phyloP scores from a whole-genome alignment of 2,113 vertebrate genomes.

The Oreotrochilus melanogaster region DNA sequence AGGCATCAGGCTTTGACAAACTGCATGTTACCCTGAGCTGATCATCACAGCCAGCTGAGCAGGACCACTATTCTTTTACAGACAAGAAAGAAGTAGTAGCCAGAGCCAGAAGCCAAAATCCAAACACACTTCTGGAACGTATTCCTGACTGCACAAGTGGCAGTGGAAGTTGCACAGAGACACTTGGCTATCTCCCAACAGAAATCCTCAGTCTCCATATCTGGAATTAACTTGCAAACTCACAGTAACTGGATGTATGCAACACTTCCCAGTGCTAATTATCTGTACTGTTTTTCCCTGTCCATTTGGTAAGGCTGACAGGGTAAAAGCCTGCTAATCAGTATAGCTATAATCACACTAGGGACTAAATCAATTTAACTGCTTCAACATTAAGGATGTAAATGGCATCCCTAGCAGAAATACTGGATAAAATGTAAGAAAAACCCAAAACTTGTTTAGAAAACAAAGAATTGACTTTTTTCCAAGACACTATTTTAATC shows the following conservation, averaged over 20 bases:
- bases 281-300: background rate
- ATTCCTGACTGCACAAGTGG: background rate
- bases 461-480: background rate
- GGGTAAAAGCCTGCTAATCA: background rate
- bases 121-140: background rate
- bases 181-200: background rate
- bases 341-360: background rate
- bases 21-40: fast-evolving
- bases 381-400: background rate
- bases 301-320: background rate
- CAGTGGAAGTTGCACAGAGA: background rate
- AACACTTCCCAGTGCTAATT: background rate
- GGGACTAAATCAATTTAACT: background rate
- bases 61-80: background rate
- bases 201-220: background rate
- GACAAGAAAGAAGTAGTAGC: background rate
- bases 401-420: background rate
- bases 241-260: background rate
- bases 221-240: background rate
- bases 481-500: background rate
- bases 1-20: background rate
- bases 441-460: background rate
- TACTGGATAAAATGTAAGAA: background rate
- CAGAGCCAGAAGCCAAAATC: background rate
- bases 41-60: background rate